Evolutionary conservation across 1,140 invertebrate genomes (phyloP), one percentile per base, ranked within the genome.

Genomic region (Tetranychus cinnabarinus): DNA sequence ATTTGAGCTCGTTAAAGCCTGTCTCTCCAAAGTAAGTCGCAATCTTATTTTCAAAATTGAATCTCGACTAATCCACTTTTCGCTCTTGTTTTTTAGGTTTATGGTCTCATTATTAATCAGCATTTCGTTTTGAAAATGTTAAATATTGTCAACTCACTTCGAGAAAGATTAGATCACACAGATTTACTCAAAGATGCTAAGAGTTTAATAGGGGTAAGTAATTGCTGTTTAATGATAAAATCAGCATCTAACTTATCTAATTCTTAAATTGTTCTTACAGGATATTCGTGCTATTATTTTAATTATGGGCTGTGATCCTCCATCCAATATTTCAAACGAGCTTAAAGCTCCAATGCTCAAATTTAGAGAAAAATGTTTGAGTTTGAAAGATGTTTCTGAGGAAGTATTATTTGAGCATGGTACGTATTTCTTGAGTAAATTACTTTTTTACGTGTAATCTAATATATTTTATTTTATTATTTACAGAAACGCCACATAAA

Each of bases 71-170:
- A 31, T 31, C n/a, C 31, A n/a, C 36, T 46, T 59, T 59, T 56
- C 3, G 23, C 23, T 63, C 39, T 31, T 58, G 52, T 42, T 64
- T 58, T 56, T 61, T 60, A 73, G 72, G 72, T 74, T 37, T 67
- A 70, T 56, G 66, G 68, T 36, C 71, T 73, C 62, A 70, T 74
- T 10, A 58, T 74, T 36, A 72, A 70, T 68, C 72, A 74, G 46
- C 72, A 74, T 57, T 55, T 65, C 57, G 56, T 61, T 39, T 52
- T 37, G 1, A 55, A 65, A 36, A 57, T 65, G 46, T 52, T 59
- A 15, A 60, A 61, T 7, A 36, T 67, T 37, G 69, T 71, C 48
- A 61, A 66, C 15, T 69, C 69, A 36, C 64, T 73, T 15, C 62
- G 70, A 23, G 69, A 71, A 56, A 71, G 66, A 59, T 65, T 73